Conservation (phyloP, 2,888 invertebrate genomes). For the Chrysolina americana region DNA sequence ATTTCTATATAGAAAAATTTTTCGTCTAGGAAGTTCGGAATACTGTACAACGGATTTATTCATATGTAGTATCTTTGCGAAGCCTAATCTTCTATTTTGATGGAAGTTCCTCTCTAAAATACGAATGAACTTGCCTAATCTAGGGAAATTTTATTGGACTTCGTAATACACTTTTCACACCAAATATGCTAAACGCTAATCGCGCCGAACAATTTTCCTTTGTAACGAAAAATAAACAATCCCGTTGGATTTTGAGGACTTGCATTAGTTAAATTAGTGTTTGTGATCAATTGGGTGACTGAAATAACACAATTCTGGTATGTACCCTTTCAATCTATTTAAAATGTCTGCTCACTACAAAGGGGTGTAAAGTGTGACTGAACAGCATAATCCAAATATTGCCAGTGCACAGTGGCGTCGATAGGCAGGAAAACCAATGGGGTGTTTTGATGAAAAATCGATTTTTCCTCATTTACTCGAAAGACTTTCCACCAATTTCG, state of each 20-base stretch:
- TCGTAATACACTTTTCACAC: not conserved
- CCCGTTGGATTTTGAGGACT: constrained; percentile 7
- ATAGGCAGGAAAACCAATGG: not conserved
- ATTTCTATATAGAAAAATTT: too few relatives aligned
- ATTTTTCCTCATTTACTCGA: too few relatives aligned
- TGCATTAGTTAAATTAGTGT: not conserved
- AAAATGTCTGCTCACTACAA: not conserved
- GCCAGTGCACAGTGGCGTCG: not conserved
- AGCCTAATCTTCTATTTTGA: too few relatives aligned
- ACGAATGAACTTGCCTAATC: not conserved
- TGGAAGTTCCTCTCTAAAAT: too few relatives aligned
- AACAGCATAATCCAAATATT: not conserved
- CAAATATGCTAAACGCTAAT: not conserved
- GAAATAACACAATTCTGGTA: constrained; percentile 6
- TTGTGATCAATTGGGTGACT: constrained; percentile 12
- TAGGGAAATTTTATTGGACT: not conserved
- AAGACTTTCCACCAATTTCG: too few relatives aligned
- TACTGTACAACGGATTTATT: too few relatives aligned
- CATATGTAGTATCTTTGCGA: not conserved
- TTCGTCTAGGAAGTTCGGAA: too few relatives aligned
- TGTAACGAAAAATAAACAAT: constrained; percentile 18
- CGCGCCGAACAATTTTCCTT: not conserved
- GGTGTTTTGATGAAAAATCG: too few relatives aligned
- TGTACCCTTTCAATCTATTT: constrained; percentile 6
- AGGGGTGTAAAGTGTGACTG: not conserved